phyloP scores from a whole-genome alignment of 35 echinoderm and acorn worm genomes.

The Heliocidaris erythrogramma region DNA sequence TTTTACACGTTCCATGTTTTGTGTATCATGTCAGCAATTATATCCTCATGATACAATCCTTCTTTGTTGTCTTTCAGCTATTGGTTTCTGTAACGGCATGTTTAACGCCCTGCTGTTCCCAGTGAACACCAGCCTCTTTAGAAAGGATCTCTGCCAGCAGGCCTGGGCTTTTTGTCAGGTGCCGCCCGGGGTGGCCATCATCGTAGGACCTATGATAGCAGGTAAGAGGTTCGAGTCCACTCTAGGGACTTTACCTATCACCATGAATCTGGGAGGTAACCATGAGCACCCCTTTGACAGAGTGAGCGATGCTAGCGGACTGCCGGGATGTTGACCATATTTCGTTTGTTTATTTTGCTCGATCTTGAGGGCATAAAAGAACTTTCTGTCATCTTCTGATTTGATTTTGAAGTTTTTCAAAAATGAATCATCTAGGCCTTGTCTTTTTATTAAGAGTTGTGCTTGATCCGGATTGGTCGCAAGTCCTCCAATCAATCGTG shows the following conservation, averaged over 20 bases:
- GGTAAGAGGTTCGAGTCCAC: constrained; percentile 46
- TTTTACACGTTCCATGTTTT: no score
- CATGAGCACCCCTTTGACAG: background rate
- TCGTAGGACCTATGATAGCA: constrained; percentile 87
- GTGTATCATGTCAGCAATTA: no score
- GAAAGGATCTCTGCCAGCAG: constrained; percentile 62
- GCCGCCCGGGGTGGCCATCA: constrained; percentile 90
- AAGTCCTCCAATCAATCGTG: no score
- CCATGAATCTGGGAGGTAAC: background rate
- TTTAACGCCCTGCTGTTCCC: constrained; percentile 89
- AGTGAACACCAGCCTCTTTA: constrained; percentile 74
- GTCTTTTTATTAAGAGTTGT: no score
- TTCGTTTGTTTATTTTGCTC: background rate
- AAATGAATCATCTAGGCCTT: no score
- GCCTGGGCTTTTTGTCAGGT: constrained; percentile 97
- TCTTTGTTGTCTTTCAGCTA: background rate
- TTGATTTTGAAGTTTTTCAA: no score
- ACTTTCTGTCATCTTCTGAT: no score
- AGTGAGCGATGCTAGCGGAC: background rate
- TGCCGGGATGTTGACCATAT: background rate
- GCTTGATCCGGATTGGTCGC: no score
- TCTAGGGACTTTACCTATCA: no score
- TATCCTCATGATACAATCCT: background rate
- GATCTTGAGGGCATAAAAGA: no score
- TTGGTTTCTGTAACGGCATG: constrained; percentile 94